phyloP scores from a whole-genome alignment of 2,113 vertebrate genomes.

The Indicator maculatus region DNA sequence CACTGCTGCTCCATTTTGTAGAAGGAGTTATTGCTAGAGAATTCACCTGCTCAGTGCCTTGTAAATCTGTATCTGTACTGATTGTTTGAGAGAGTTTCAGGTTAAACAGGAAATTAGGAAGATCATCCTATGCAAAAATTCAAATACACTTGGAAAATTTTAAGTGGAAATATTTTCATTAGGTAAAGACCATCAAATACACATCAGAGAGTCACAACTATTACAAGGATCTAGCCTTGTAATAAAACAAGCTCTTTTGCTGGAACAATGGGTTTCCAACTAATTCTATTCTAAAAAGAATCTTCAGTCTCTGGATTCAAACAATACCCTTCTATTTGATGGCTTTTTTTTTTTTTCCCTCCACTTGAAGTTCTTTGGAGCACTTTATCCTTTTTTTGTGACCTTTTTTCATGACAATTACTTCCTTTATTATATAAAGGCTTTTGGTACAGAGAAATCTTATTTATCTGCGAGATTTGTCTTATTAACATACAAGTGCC shows the following conservation, averaged over 20 bases:
- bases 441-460: not conserved
- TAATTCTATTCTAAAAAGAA: not conserved
- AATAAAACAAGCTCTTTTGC: not conserved
- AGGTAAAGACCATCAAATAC: not conserved
- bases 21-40: not conserved
- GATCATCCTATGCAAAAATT: not conserved
- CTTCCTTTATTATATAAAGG: not conserved
- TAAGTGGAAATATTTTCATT: not conserved
- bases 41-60: not conserved
- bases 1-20: not conserved
- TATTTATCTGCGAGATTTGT: not conserved
- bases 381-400: not conserved
- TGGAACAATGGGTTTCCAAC: not conserved
- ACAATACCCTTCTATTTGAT: not conserved
- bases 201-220: not conserved
- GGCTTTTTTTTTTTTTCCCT: not conserved
- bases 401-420: accelerated
- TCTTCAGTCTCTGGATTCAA: not conserved
- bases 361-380: not conserved
- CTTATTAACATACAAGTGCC: not conserved
- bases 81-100: not conserved
- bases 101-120: not conserved
- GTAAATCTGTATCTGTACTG: not conserved
- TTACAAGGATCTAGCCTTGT: not conserved
- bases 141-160: not conserved